Base-by-base conservation (phyloP, 2,888 invertebrate species). In the Lagria hirta region DNA sequence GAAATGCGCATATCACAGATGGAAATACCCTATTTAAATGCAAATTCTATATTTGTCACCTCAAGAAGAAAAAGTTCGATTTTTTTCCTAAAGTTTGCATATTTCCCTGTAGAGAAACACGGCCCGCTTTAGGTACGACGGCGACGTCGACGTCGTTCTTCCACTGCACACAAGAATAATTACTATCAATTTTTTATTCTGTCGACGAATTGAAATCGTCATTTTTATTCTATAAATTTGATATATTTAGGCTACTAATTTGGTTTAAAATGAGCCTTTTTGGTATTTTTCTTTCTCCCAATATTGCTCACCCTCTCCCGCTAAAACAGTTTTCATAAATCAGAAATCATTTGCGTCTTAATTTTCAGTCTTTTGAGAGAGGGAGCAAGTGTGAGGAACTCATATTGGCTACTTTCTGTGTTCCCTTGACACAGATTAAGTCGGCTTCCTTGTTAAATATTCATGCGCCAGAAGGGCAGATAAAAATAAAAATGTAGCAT, bases 21-120 rank as follows among this genome's bases (percentile, higher is more conserved):
- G 78, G 78, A 79, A 79, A 78, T 78, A 75, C 76, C 75, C 78
- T 75, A 79, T 79, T 79, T 79, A 79, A 78, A 79, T 79, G 79
- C 77, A 79, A 79, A 79, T 79, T 78, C 75, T 74, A 75, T 78
- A 78, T 79, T 79, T 78, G 78, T 78, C 78, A 77, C 77, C 73
- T 73, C 68, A 63, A 64, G 62, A 64, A 64, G 61, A 66, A 71
- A 72, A 72, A 71, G 62, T 72, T 71, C 69, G 69, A 70, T 70
- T 67, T 68, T n/a, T 66, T 60, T 65, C 63, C 63, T 59, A 62
- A 57, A 62, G 67, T 66, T 66, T 64, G 63, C 64, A 63, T 66
- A 68, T 69, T 69, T 69, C 69, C 69, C 69, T 58, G 57, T 57
- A 68, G 67, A 65, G 37, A 38, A 23, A n/a, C n/a, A n/a, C 26